Percentiles rank a stretch among this genome's conserved stretches.
Conservation (phyloP, 2,113 vertebrate genomes). For the Scophthalmus maximus region DNA sequence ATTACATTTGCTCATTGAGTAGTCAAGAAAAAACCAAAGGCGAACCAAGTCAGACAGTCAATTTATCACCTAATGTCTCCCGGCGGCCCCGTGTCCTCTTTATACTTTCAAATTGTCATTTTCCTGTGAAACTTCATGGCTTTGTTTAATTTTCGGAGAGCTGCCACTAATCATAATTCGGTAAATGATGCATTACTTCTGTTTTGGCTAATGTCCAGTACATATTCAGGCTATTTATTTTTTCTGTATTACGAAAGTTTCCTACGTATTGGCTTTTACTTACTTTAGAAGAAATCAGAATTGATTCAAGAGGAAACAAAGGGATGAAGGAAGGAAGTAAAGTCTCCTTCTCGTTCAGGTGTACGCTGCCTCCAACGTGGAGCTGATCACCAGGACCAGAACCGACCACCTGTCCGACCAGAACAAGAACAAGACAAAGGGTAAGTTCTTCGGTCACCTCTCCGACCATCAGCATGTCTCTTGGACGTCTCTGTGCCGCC, state of each 20-base stretch:
- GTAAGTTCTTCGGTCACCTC: constrained; percentile 71
- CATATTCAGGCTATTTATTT: no score
- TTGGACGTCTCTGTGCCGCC: no score
- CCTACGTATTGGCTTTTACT: neutral
- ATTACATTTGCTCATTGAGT: neutral
- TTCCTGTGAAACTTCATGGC: no score
- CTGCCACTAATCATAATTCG: neutral
- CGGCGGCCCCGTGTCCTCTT: no score
- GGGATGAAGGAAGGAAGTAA: neutral
- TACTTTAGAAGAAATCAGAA: no score
- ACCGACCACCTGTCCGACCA: constrained; percentile 96
- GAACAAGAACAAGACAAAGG: constrained; percentile 96
- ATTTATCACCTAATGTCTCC: no score
- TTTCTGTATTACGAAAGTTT: neutral
- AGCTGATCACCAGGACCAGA: constrained; percentile 95
- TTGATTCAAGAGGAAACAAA: neutral
- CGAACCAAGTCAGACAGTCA: no score
- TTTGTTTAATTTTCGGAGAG: neutral
- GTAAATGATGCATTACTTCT: neutral
- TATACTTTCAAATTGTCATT: no score
- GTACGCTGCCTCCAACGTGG: constrained; percentile 96
- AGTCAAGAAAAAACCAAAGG: no score
- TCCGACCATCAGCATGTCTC: no score
- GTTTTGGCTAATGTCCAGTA: no score
- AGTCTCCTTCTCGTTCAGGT: constrained; percentile 82